Percentiles rank a stretch among this genome's conserved stretches.
Conservation (phyloP, 2,113 vertebrate species). For the Cyprinodon brontotheroides region DNA sequence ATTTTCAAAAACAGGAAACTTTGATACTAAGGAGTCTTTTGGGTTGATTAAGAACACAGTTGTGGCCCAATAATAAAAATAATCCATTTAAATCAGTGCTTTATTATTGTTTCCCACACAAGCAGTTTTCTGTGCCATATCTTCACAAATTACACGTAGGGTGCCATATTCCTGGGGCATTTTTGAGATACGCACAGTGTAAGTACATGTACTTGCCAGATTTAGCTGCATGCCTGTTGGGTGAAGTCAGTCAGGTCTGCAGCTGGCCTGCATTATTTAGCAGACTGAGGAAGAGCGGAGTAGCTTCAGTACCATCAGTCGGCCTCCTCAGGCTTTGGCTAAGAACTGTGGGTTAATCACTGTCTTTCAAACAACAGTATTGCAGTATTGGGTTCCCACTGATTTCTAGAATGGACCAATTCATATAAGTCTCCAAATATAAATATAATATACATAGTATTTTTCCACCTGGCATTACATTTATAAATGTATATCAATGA, state of each 20-base stretch:
- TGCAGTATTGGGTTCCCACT: background rate
- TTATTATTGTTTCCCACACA: constrained; percentile 3
- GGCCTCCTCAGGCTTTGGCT: constrained; percentile 36
- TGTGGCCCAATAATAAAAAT: too few relatives aligned
- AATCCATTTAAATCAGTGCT: background rate
- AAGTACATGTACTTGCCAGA: constrained; percentile 58
- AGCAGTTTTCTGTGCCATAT: background rate
- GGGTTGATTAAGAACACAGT: too few relatives aligned
- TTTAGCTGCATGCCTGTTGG: constrained; percentile 51
- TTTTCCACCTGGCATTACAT: too few relatives aligned
- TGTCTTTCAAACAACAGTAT: too few relatives aligned
- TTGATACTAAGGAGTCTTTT: too few relatives aligned
- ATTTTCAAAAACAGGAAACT: too few relatives aligned
- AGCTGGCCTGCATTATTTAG: constrained; percentile 66
- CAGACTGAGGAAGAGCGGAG: constrained; percentile 14
- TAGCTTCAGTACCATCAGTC: constrained; percentile 27
- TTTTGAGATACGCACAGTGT: constrained; percentile 21
- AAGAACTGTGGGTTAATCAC: constrained; percentile 4
- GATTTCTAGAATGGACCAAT: background rate
- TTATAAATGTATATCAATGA: too few relatives aligned
- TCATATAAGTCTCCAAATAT: too few relatives aligned
- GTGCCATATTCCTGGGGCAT: constrained; percentile 48
- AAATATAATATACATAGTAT: too few relatives aligned
- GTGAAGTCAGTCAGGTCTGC: constrained; percentile 35
- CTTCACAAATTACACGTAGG: constrained; percentile 47